Evolutionary conservation across 2,797 vertebrate species (phyloP), one percentile per base, ranked within the genome.

Genomic region (Holocentrus rufus): DNA sequence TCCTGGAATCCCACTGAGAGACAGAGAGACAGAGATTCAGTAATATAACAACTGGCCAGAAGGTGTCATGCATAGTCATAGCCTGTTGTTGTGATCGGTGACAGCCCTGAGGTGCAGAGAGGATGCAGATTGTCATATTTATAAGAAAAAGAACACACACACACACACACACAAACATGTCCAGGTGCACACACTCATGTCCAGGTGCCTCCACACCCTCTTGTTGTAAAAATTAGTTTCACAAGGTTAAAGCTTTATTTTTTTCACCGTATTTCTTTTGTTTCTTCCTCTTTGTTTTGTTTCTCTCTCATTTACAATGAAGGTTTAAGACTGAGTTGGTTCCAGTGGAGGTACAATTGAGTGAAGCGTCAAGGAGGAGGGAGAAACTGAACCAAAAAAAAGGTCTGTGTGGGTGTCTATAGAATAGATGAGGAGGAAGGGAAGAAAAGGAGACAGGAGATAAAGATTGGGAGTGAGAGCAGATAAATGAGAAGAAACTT

Each of bases 1-100:
- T 54, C 93, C 93, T 15, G 93, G 93, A 84, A 94, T 94, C 60
- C 93, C 93, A 72, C 93, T 94, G 85, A 76, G 90, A 88, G 55
- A 0, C 4, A 70, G 52, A 70, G 56, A 57, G 65, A 71, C 18
- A 42, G 18, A 13, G 31, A 50, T 59, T 68, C 74, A 84, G 79
- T 49, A 83, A 87, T 81, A 74, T 85, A 70, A 76, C 58, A 89
- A 72, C 58, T 71, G 53, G 30, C 27, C 71, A 74, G 76, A 39
- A 77, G 82, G 77, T 82, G 72, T 77, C 81, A 85, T 74, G 81
- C 56, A 77, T 58, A 46, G 65, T 69, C 52, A 53, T 47, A 23
- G 57, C 61, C 39, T 71, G 70, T 77, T 69, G 61, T n/a, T 50
- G 44, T 65, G 36, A 69, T 22, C 65, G 53, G 65, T 72, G 65